phyloP scores from a whole-genome alignment of 2,797 vertebrate genomes.

The Poeciliopsis gracilis region DNA sequence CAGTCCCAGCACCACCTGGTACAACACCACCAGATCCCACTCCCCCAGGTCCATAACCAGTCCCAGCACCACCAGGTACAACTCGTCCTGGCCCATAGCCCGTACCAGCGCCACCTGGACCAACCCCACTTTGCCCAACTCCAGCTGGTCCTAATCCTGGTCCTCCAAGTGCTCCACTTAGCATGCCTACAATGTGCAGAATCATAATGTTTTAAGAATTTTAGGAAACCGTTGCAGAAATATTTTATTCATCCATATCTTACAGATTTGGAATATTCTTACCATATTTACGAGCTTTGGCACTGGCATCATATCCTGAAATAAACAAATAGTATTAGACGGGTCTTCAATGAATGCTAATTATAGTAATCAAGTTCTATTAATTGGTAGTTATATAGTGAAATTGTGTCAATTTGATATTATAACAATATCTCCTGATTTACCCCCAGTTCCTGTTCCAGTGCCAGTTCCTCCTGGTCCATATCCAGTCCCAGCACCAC shows the following conservation, averaged over 20 bases:
- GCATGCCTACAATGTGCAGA: slow-evolving; percentile 57
- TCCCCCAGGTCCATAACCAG: slow-evolving; percentile 22
- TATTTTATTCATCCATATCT: not conserved
- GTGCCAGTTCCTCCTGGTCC: slow-evolving; percentile 13
- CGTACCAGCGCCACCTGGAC: slow-evolving; percentile 21
- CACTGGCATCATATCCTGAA: slow-evolving; percentile 73
- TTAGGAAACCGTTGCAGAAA: not conserved
- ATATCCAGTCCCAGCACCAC: slow-evolving; percentile 18
- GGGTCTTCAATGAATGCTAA: not conserved
- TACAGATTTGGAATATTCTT: slow-evolving; percentile 14
- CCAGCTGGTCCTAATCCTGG: slow-evolving; percentile 46
- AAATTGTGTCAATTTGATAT: not conserved
- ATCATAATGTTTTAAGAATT: not conserved
- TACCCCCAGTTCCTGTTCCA: slow-evolving; percentile 65
- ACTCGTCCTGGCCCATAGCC: slow-evolving; percentile 44
- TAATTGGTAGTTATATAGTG: not conserved
- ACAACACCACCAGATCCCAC: not conserved
- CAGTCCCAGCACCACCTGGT: slow-evolving; percentile 35
- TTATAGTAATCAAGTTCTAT: not conserved
- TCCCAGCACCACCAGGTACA: slow-evolving; percentile 27
- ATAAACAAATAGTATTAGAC: slow-evolving; percentile 17
- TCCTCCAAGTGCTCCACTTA: slow-evolving; percentile 69
- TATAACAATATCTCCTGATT: slow-evolving; percentile 15
- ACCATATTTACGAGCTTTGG: slow-evolving; percentile 82
- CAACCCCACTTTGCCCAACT: slow-evolving; percentile 35